Evolutionary conservation across 2,888 invertebrate genomes (phyloP).

Genomic region (Lypha dubia): DNA sequence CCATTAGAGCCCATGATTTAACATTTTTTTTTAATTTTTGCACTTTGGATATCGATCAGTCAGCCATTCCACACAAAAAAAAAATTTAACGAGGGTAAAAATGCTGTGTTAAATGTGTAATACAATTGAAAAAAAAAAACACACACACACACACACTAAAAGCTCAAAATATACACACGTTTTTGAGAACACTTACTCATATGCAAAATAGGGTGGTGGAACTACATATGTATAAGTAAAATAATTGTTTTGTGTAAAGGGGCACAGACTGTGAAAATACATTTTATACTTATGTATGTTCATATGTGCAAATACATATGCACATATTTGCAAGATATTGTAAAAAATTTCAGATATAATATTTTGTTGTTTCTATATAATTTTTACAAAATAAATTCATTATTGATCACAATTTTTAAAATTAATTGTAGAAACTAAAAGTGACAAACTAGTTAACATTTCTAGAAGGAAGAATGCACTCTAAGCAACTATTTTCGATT

Average conservation of each 20-base stretch:
- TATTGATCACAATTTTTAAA: too few relatives aligned
- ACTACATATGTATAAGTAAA: slow-evolving; percentile 16
- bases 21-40: slow-evolving; percentile 30
- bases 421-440: too few relatives aligned
- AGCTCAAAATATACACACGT: slow-evolving; percentile 21
- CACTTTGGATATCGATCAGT: slow-evolving; percentile 67
- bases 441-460: too few relatives aligned
- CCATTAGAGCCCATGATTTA: slow-evolving; percentile 28
- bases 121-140: slow-evolving; percentile 27
- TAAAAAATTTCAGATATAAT: background rate
- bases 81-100: slow-evolving; percentile 62
- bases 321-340: background rate
- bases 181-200: slow-evolving; percentile 5
- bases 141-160: background rate
- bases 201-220: slow-evolving; percentile 28
- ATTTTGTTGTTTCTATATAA: background rate
- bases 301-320: too few relatives aligned
- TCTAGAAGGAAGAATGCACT: too few relatives aligned
- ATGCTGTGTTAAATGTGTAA: slow-evolving; percentile 59
- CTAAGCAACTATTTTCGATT: too few relatives aligned
- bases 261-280: background rate
- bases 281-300: too few relatives aligned
- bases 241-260: background rate
- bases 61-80: slow-evolving; percentile 47
- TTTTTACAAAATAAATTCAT: background rate